Evolutionary conservation across 2,797 vertebrate genomes (phyloP).

Genomic region (Mormyrops boulengeri): DNA sequence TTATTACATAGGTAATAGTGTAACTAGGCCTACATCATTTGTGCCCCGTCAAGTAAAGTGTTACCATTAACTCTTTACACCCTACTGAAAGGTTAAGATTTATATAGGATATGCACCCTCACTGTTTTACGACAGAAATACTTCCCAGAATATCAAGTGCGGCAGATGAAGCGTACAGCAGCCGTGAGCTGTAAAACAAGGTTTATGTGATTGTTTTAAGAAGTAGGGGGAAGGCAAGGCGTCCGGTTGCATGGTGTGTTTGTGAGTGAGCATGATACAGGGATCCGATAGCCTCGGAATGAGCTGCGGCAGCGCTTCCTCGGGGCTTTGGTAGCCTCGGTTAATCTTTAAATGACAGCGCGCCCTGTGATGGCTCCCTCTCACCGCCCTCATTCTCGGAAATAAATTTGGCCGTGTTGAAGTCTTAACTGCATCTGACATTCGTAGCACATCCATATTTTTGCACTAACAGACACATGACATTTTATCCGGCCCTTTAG

Average conservation of each 20-base stretch:
- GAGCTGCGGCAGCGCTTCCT: slow-evolving; percentile 15
- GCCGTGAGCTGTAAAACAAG: not conserved
- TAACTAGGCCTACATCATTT: not conserved
- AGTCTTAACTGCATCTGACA: slow-evolving; percentile 2
- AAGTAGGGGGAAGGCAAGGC: not conserved
- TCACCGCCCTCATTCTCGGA: not conserved
- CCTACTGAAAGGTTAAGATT: not conserved
- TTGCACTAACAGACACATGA: not conserved
- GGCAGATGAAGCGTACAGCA: not conserved
- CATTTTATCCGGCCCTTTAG: not conserved
- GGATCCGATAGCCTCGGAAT: slow-evolving; percentile 12
- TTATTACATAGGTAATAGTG: not conserved
- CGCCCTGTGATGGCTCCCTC: slow-evolving; percentile 5
- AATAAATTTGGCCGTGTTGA: slow-evolving; percentile 5
- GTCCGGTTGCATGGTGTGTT: not conserved
- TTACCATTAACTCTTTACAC: not conserved
- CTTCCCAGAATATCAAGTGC: not conserved
- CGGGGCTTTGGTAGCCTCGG: not conserved
- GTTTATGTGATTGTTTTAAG: not conserved
- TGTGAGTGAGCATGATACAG: not conserved
- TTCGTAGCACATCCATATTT: not conserved
- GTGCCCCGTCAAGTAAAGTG: not conserved
- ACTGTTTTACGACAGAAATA: not conserved
- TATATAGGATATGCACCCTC: not conserved
- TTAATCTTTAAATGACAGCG: slow-evolving; percentile 7